Evolutionary conservation across 2,888 invertebrate genomes (phyloP), one percentile per base, ranked within the genome.

Genomic region (Tholera decimalis): DNA sequence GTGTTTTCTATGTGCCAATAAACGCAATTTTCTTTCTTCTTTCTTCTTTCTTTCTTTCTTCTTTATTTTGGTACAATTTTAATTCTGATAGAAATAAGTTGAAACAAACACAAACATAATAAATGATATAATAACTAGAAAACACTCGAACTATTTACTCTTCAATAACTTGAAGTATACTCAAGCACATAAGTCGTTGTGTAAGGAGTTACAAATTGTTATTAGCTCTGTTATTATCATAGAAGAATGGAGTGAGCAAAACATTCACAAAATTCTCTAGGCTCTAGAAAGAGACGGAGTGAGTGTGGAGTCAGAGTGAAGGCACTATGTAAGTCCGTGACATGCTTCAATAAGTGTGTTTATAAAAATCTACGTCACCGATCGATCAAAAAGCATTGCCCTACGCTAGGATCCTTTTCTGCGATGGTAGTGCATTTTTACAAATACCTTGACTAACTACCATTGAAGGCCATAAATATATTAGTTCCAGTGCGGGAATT

Each of bases 221-320:
- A 78, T 78, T 77, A 65, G 74, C 67, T 77, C 67, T 74, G 50
- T 78, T 73, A 65, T 63, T 54, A 69, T 39, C 28, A 0, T 47
- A 47, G 47, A 28, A 18, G 18, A 47, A 47, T 47, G 28, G 47
- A 47, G 5, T 47, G 47, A 44, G 24, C 1, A 8, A n/a, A n/a
- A n/a, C n/a, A n/a, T 3, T 15, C 7, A 0, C 15, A 3, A 3
- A 22, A 22, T n/a, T 26, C 8, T 8, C 24, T 22, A 35, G 13
- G 8, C 33, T 11, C 1, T 41, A 11, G 11, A 11, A 11, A 39
- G 9, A 39, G 18, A 20, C 39, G 9, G n/a, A n/a, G 18, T 3
- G 7, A 39, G 8, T 13, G 5, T 2, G 43, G 6, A 6, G 3
- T 20, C 20, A 8, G 8, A n/a, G 18, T 8, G 8, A 3, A 1